phyloP scores from a whole-genome alignment of 2,113 vertebrate genomes.

The Peromyscus polionotus region DNA sequence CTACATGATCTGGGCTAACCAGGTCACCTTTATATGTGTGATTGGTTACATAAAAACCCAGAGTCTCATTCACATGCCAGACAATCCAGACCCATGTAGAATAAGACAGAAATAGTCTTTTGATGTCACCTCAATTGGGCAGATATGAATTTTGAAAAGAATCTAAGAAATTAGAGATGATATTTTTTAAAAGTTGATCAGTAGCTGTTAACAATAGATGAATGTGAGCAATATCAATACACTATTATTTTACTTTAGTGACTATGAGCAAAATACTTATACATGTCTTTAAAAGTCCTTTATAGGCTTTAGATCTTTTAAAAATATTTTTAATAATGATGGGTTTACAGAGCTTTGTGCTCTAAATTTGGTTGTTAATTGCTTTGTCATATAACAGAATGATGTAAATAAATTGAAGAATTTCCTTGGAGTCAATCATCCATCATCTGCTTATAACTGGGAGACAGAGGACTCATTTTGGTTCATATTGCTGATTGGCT shows the following conservation, averaged over 20 bases:
- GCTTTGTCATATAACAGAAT: conserved; percentile 11
- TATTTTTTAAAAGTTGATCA: background rate
- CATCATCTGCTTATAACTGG: conserved; percentile 17
- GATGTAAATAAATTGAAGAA: conserved; percentile 51
- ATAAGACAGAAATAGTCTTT: background rate
- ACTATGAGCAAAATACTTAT: background rate
- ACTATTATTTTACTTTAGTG: conserved; percentile 13
- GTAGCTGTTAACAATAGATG: background rate
- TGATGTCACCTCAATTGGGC: background rate
- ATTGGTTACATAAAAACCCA: background rate
- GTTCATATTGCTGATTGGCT: conserved; percentile 56
- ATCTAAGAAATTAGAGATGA: background rate
- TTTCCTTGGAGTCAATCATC: conserved; percentile 44
- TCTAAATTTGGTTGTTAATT: conserved; percentile 34
- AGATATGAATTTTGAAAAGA: background rate
- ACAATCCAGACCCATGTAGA: background rate
- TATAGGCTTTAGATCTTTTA: background rate
- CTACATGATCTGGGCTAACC: background rate
- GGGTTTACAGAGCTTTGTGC: background rate
- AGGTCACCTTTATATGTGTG: background rate
- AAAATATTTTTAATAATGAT: background rate
- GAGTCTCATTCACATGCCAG: background rate
- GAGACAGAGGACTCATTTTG: conserved; percentile 57
- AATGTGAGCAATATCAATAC: background rate
- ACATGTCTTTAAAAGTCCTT: background rate